Evolutionary conservation across 1,140 invertebrate genomes (phyloP).

Genomic region (Formica selysi): DNA sequence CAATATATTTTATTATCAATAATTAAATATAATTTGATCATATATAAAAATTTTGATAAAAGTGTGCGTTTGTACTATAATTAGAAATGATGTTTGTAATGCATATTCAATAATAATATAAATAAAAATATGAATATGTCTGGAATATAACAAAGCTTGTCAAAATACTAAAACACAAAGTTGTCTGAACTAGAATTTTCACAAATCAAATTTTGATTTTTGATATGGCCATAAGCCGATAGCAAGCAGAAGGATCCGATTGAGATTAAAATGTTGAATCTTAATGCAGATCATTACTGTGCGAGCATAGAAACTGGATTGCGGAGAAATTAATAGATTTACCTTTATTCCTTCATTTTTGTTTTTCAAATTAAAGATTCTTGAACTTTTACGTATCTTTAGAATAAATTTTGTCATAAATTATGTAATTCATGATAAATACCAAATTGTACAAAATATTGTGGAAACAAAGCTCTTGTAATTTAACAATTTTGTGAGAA

Average conservation of each 20-base stretch:
- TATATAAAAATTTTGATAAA: background rate
- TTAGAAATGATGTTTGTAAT: too few relatives aligned
- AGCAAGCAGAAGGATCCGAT: background rate
- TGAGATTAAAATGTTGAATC: background rate
- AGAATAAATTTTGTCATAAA: background rate
- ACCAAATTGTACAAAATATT: too few relatives aligned
- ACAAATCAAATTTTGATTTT: background rate
- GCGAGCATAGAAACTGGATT: background rate
- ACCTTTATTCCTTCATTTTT: too few relatives aligned
- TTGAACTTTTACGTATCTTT: background rate
- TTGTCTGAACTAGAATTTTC: background rate
- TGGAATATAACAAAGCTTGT: conserved; percentile 8
- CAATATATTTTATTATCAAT: too few relatives aligned
- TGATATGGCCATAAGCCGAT: conserved; percentile 7
- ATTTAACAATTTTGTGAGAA: too few relatives aligned
- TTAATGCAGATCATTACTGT: background rate
- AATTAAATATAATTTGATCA: too few relatives aligned
- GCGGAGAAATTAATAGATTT: background rate
- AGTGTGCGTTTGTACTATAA: background rate
- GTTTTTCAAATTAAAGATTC: background rate
- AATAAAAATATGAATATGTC: background rate
- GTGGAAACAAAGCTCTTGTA: too few relatives aligned
- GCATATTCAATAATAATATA: too few relatives aligned
- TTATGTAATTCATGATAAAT: background rate
- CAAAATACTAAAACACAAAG: background rate